Conservation (phyloP, 2,113 vertebrate species). For the Vireo altiloquus region DNA sequence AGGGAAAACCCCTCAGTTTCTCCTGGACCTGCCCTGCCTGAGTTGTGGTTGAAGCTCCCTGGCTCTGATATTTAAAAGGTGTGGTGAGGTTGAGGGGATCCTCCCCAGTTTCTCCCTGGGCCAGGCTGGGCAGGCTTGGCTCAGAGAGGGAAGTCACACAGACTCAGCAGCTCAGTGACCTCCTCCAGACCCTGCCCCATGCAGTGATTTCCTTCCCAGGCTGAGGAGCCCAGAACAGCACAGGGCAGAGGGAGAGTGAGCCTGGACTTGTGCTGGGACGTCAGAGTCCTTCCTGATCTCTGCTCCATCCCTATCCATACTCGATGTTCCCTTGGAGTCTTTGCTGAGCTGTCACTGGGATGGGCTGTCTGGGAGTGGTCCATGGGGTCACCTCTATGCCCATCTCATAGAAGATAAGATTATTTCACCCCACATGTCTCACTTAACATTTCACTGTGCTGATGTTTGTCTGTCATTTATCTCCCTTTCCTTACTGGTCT, state of each 20-base stretch:
- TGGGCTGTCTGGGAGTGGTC: neutral
- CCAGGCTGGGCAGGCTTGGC: neutral
- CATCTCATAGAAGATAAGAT: neutral
- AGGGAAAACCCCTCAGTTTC: neutral
- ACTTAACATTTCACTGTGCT: neutral
- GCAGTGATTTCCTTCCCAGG: neutral
- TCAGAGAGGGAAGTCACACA: neutral
- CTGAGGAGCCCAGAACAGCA: neutral
- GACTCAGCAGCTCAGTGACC: neutral
- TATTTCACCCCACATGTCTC: neutral
- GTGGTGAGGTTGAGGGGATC: neutral
- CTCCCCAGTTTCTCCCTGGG: neutral
- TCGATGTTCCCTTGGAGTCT: neutral
- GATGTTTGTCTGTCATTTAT: neutral
- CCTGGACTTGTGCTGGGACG: neutral
- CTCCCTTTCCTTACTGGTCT: neutral
- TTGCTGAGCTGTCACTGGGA: neutral
- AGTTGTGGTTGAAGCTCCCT: neutral
- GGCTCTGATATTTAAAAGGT: neutral
- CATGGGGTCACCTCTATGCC: neutral
- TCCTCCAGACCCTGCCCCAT: neutral
- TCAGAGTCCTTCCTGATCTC: neutral
- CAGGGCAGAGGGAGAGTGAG: neutral
- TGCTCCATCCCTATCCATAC: neutral
- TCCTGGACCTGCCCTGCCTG: neutral